These are phyloP conservation scores for Subacronicta megacephala DNA, from an alignment of 2,888 invertebrate genomes.

Conservation along the genomic window DNA sequence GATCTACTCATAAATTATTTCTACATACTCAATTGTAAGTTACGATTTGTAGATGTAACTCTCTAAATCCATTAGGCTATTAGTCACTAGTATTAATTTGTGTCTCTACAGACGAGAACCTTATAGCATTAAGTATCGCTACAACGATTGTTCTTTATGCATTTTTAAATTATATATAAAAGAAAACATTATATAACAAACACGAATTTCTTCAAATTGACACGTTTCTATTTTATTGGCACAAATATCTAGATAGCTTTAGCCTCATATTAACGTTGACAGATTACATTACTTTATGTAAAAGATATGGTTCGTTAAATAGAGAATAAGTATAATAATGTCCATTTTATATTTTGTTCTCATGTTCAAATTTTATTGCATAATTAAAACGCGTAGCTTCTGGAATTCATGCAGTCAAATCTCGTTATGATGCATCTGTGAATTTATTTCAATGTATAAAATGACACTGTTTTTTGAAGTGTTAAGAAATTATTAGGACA, in stretches of 20 bases:
- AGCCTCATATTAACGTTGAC: constrained; percentile 72
- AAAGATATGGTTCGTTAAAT: constrained; percentile 49
- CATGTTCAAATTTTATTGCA: constrained; percentile 56
- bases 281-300: constrained; percentile 61
- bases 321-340: constrained; percentile 55
- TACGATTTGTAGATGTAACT: constrained; percentile 68
- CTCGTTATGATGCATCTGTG: constrained; percentile 91
- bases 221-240: constrained; percentile 84
- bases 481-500: constrained; percentile 30
- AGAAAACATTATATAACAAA: constrained; percentile 55
- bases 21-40: constrained; percentile 74
- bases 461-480: constrained; percentile 18
- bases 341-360: constrained; percentile 53
- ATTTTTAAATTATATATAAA: constrained; percentile 69
- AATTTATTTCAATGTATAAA: constrained; percentile 35
- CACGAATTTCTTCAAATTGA: constrained; percentile 73
- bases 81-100: constrained; percentile 62
- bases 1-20: constrained; percentile 68
- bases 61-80: constrained; percentile 61
- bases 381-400: constrained; percentile 65
- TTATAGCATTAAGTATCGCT: constrained; percentile 71
- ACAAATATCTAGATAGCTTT: constrained; percentile 78
- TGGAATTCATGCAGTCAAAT: constrained; percentile 90
- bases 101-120: constrained; percentile 60
- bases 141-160: constrained; percentile 84